Base-by-base conservation (phyloP, 2,888 invertebrate species). In the Apamea sordens region DNA sequence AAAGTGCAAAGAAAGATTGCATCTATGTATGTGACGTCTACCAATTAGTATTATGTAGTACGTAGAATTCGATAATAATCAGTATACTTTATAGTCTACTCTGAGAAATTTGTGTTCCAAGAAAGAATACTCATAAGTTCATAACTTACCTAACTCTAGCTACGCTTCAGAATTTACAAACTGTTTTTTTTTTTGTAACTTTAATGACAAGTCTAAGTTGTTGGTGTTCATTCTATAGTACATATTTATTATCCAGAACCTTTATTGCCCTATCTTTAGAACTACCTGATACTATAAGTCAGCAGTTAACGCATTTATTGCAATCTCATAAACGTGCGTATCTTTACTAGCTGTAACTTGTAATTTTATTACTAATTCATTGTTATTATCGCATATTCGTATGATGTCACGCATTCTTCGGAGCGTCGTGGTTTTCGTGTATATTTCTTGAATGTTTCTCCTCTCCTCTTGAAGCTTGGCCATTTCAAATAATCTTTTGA, bases 321-420 rank as follows among this genome's bases (percentile, higher is more conserved):
- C 44, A 47, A 13, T 15, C 21, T 41, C 73, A 41, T 63, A 32
- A 50, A 59, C 28, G 15, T 15, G 15, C 18, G 7, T 11, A 28
- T 13, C 18, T 36, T 36, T 73, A 74, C n/a, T n/a, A n/a, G n/a
- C n/a, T n/a, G n/a, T n/a, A n/a, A 75, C 59, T 79, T 50, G n/a
- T 50, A 67, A 15, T 67, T 67, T 21, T 73, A 73, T 47, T 47
- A 73, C 18, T 24, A 36, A 21, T 36, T 24, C 56, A 47, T 24
- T 65, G 4, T 18, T 24, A 24, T 11, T 63, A 32, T 63, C 15
- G 7, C 11, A 15, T 18, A 10, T 44, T 32, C 18, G 4, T n/a
- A 53, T 80, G 44, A 80, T 32, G 32, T 36, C 72, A 63, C 15
- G 1, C 1, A 11, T 32, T 63, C 2, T 15, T 21, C 8, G 21